Evolutionary conservation across 1,140 invertebrate species (phyloP).

Genomic region (Fragariocoptes setiger): DNA sequence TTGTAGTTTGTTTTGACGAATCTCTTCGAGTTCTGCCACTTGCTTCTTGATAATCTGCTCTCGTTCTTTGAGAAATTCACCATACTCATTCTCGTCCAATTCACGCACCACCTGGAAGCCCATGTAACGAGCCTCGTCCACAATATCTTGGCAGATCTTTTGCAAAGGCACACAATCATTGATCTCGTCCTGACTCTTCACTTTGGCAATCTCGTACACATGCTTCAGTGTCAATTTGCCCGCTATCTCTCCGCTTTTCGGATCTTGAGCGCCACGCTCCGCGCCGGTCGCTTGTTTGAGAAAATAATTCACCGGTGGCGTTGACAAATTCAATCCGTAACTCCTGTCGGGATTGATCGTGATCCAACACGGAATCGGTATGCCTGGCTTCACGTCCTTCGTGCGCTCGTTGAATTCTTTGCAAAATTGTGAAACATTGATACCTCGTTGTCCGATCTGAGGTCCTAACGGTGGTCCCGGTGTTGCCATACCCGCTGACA

Average conservation of each 20-base stretch:
- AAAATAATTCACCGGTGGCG: conserved; percentile 53
- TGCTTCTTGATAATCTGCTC: conserved; percentile 35
- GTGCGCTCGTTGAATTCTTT: conserved; percentile 94
- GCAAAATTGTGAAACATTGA: conserved; percentile 81
- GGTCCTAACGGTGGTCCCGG: conserved; percentile 14
- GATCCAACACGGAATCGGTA: conserved; percentile 50
- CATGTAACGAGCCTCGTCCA: conserved; percentile 36
- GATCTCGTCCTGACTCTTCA: conserved; percentile 55
- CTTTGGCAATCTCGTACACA: conserved; percentile 86
- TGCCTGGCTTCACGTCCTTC: conserved; percentile 59
- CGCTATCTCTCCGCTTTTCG: conserved; percentile 32
- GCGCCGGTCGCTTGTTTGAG: conserved; percentile 81
- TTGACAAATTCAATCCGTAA: conserved; percentile 45
- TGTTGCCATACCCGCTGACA: conserved; percentile 12
- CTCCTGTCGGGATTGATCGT: conserved; percentile 50
- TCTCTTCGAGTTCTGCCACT: conserved; percentile 41
- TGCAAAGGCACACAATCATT: conserved; percentile 30
- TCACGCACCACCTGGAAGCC: conserved; percentile 55
- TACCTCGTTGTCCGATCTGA: conserved; percentile 32
- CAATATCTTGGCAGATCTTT: conserved; percentile 42
- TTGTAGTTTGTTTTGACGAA: conserved; percentile 67
- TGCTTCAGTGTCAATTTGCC: conserved; percentile 83
- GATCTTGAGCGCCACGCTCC: conserved; percentile 40
- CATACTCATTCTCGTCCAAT: conserved; percentile 48
- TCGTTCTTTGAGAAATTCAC: conserved; percentile 43